A percentile compares a stretch with the other conserved stretches of the same genome.
These are phyloP conservation scores for Rhineura floridana DNA, from an alignment of 2,113 vertebrate species.

Conservation along the genomic window DNA sequence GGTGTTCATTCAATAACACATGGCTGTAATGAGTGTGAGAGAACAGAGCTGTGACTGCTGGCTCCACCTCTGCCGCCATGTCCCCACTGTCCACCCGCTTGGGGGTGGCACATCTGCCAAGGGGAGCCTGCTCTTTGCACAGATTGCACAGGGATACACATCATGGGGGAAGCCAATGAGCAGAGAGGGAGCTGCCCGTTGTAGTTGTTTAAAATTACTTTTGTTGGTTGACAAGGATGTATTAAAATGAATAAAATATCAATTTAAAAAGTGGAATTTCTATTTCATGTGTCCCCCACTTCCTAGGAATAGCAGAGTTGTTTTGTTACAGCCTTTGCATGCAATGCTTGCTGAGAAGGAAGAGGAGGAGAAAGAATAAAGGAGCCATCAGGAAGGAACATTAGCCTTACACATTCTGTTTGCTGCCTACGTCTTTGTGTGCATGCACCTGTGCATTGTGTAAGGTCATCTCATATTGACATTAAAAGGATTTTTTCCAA, in stretches of 20 bases:
- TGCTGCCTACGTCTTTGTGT: neutral
- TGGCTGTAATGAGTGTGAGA: no score
- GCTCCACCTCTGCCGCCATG: no score
- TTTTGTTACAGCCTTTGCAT: neutral
- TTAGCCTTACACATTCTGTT: slow-evolving; percentile 33
- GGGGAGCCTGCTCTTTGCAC: neutral
- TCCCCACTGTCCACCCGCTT: no score
- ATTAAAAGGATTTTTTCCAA: neutral
- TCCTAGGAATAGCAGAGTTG: neutral
- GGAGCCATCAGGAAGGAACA: neutral
- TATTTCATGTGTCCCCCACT: neutral
- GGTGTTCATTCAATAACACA: neutral
- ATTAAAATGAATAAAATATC: neutral
- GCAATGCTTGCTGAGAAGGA: neutral
- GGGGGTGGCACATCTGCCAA: neutral
- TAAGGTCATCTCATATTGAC: neutral
- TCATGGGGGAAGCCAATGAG: neutral
- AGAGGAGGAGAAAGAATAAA: neutral
- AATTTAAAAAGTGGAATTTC: neutral
- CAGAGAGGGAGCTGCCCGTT: neutral
- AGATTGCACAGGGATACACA: neutral
- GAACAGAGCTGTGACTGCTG: no score
- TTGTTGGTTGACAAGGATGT: neutral
- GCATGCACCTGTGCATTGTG: neutral
- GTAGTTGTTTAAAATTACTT: neutral